These are phyloP conservation scores for Sebastes nivosus DNA, from an alignment of 2,797 vertebrate genomes.

Conservation along the genomic window DNA sequence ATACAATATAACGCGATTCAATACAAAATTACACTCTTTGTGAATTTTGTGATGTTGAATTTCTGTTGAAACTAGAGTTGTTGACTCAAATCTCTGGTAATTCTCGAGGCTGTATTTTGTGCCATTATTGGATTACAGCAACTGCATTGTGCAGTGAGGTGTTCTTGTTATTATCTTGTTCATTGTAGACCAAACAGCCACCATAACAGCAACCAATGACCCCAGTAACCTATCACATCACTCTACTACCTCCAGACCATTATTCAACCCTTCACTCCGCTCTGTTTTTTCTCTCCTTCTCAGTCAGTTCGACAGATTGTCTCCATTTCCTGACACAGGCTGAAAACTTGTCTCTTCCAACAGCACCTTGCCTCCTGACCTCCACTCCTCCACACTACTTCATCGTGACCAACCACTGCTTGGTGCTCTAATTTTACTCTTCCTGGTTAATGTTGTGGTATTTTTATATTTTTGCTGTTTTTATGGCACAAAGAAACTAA, in stretches of 20 bases:
- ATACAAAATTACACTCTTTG: neutral
- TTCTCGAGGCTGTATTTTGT: neutral
- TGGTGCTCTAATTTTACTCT: constrained; percentile 1
- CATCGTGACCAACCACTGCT: neutral
- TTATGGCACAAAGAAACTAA: neutral
- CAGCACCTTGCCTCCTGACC: constrained; percentile 5
- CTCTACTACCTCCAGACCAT: neutral
- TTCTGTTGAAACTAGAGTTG: neutral
- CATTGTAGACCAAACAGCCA: neutral
- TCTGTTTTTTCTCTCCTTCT: constrained; percentile 1
- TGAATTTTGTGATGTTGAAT: neutral
- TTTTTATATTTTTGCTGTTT: neutral
- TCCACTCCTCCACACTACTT: neutral
- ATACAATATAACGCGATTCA: neutral
- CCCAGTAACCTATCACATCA: constrained; percentile 2
- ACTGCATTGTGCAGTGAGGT: neutral
- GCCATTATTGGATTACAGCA: neutral
- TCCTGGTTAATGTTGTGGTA: neutral
- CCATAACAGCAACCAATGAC: neutral
- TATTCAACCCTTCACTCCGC: constrained; percentile 4
- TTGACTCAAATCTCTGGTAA: neutral
- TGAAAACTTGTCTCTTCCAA: neutral
- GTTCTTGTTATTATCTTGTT: constrained; percentile 8
- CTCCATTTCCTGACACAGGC: neutral
- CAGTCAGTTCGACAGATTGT: constrained; percentile 21